phyloP scores from a whole-genome alignment of 2,888 invertebrate genomes.

The Troilus luridus region DNA sequence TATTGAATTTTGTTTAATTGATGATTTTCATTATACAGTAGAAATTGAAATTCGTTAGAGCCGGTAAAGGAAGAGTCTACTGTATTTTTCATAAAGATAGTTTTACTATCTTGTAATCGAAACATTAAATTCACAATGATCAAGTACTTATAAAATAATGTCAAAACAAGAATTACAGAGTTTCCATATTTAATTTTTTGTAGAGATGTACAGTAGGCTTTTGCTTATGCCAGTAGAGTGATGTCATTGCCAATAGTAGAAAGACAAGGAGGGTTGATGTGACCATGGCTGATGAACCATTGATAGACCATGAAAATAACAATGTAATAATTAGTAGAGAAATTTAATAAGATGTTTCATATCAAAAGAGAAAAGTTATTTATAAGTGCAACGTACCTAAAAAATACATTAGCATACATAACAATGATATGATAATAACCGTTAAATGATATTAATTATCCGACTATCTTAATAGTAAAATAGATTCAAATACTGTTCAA shows the following conservation, averaged over 20 bases:
- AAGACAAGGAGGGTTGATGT: slow-evolving; percentile 63
- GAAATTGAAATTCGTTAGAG: background rate
- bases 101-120: background rate
- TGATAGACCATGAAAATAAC: slow-evolving; percentile 56
- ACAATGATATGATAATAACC: background rate
- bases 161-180: slow-evolving; percentile 58
- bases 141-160: background rate
- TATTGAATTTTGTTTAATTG: no score
- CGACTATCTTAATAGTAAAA: no score
- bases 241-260: slow-evolving; percentile 62
- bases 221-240: slow-evolving; percentile 64
- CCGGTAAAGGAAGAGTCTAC: slow-evolving; percentile 1
- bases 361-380: background rate
- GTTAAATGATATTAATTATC: background rate
- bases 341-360: background rate
- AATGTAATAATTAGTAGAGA: background rate
- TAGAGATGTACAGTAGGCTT: slow-evolving; percentile 62
- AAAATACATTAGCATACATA: background rate
- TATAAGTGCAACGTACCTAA: background rate
- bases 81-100: background rate
- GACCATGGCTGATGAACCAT: slow-evolving; percentile 62
- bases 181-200: slow-evolving; percentile 64
- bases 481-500: no score
- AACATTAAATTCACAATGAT: background rate
- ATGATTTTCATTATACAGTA: no score